Evolutionary conservation across 1,140 invertebrate species (phyloP).

Genomic region (Heliconius hermathena): DNA sequence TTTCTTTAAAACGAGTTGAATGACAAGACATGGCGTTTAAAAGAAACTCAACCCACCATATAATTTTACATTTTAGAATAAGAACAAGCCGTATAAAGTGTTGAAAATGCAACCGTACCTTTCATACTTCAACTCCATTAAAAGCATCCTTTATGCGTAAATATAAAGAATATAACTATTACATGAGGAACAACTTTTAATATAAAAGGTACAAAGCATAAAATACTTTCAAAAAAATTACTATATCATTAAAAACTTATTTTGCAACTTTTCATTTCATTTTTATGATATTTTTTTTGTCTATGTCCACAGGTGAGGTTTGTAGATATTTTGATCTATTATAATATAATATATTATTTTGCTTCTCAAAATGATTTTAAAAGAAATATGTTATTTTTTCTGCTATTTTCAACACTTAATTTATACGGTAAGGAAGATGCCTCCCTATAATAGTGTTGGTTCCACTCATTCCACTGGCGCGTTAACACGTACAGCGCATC

Average conservation of each 20-base stretch:
- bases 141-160: constrained; percentile 4
- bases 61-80: background rate
- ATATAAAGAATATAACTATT: constrained; percentile 15
- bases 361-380: background rate
- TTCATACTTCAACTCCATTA: constrained; percentile 11
- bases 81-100: constrained; percentile 8
- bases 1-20: background rate
- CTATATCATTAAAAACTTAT: constrained; percentile 3
- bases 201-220: background rate
- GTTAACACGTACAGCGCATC: too few relatives aligned
- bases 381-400: background rate
- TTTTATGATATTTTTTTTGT: background rate
- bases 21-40: background rate
- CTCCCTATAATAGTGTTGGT: background rate
- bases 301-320: background rate
- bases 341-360: background rate
- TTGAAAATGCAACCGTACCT: constrained; percentile 3
- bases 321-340: background rate
- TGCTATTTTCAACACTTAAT: background rate
- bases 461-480: too few relatives aligned
- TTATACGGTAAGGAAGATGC: too few relatives aligned
- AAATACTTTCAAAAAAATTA: background rate
- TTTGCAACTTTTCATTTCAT: background rate
- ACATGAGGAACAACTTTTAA: constrained; percentile 5
- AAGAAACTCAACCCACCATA: background rate